Conservation (phyloP, 2,888 invertebrate genomes). For the Drosophila setosimentum region DNA sequence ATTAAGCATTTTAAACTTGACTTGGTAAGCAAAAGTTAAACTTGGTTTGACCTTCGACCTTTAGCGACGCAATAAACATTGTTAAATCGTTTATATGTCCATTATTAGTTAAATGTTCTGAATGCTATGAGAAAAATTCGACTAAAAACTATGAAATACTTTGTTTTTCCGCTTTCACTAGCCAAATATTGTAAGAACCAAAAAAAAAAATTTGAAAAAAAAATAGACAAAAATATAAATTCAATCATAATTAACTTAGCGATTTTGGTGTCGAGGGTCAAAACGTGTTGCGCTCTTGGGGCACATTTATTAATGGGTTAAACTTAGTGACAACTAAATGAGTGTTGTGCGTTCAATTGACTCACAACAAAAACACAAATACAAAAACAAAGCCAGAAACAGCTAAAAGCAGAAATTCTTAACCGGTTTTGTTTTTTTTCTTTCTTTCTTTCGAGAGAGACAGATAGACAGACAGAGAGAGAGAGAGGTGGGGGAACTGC, state of each 20-base stretch:
- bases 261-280: constrained; percentile 36
- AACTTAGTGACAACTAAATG: constrained; percentile 79
- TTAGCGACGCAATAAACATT: constrained; percentile 5
- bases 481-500: constrained; percentile 15
- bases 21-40: not conserved
- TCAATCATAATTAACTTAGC: constrained; percentile 44
- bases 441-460: not conserved
- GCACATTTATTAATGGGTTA: constrained; percentile 64
- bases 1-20: not conserved
- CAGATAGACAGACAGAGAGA: not conserved
- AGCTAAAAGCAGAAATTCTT: constrained; percentile 3
- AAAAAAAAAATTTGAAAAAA: not conserved
- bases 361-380: constrained; percentile 43
- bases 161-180: constrained; percentile 50
- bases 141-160: constrained; percentile 14
- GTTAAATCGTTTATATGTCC: not conserved
- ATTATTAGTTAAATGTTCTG: constrained; percentile 2
- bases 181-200: not conserved
- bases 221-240: not conserved
- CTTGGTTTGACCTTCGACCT: constrained; percentile 19
- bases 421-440: not conserved
- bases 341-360: constrained; percentile 58
- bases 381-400: constrained; percentile 4
- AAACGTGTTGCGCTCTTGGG: constrained; percentile 18
- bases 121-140: constrained; percentile 7